A percentile compares a stretch with the other conserved stretches of the same genome.
Evolutionary conservation across 2,113 vertebrate genomes (phyloP).

Genomic region (Gymnogyps californianus): DNA sequence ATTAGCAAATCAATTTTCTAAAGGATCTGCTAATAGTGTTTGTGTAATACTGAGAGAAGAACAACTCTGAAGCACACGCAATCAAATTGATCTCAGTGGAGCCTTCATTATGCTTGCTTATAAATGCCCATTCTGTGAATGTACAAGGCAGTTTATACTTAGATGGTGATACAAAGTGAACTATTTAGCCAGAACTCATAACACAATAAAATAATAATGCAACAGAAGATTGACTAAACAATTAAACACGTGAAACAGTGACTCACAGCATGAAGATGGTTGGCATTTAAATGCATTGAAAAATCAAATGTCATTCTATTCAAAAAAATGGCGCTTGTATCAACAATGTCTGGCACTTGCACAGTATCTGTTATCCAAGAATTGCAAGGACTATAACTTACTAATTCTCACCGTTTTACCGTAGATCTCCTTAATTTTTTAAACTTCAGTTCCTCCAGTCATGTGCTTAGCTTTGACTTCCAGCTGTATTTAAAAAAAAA

Average conservation of each 20-base stretch:
- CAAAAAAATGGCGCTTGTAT: neutral
- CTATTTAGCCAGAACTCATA: neutral
- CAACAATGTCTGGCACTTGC: conserved; percentile 17
- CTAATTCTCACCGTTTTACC: neutral
- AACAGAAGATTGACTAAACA: conserved; percentile 46
- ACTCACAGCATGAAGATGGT: conserved; percentile 33
- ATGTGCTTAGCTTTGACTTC: neutral
- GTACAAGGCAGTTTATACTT: neutral
- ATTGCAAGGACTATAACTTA: neutral
- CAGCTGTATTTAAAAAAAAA: neutral
- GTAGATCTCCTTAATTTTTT: neutral
- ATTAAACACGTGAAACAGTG: conserved; percentile 32
- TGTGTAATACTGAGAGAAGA: neutral
- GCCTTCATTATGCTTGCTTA: neutral
- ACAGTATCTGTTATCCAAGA: neutral
- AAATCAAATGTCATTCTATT: conserved; percentile 29
- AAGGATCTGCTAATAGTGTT: neutral
- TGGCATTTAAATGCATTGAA: conserved; percentile 43
- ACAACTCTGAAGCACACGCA: neutral
- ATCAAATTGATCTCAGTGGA: neutral
- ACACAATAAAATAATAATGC: neutral
- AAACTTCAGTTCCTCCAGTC: neutral
- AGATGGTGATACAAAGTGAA: neutral
- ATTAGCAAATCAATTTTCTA: neutral
- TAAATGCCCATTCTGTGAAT: neutral